phyloP scores from a whole-genome alignment of 2,888 invertebrate genomes.

The Drosophila aldrichi region DNA sequence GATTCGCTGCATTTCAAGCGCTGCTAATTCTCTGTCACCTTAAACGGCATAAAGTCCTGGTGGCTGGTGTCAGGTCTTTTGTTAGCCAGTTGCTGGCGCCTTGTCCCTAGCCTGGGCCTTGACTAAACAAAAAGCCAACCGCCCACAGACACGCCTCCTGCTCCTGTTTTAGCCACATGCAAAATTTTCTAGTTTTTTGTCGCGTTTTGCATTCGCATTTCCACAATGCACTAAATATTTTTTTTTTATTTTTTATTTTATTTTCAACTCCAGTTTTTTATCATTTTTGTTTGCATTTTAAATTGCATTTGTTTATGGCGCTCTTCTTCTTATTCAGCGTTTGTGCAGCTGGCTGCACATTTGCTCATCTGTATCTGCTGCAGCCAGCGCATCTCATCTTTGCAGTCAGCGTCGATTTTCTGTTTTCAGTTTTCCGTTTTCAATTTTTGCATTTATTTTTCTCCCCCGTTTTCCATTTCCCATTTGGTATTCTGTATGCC shows the following conservation, averaged over 20 bases:
- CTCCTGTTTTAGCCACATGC: background rate
- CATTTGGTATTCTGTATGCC: constrained; percentile 8
- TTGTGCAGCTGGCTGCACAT: constrained; percentile 26
- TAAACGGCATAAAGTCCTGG: constrained; percentile 43
- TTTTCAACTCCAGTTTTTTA: constrained; percentile 12
- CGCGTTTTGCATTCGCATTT: constrained; percentile 45
- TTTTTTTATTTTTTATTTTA: constrained; percentile 4
- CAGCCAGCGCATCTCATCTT: constrained; percentile 19
- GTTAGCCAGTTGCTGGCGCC: background rate
- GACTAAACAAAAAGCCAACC: constrained; percentile 22
- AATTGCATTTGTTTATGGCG: constrained; percentile 61
- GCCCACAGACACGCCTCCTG: background rate
- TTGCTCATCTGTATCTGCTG: constrained; percentile 28
- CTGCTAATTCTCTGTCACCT: constrained; percentile 75
- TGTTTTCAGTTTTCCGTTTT: constrained; percentile 3
- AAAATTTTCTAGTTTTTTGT: constrained; percentile 41
- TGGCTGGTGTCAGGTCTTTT: constrained; percentile 18
- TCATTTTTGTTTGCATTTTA: constrained; percentile 60
- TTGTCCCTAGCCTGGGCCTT: background rate
- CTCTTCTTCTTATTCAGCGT: constrained; percentile 6
- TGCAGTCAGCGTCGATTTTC: constrained; percentile 30
- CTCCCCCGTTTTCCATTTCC: constrained; percentile 26
- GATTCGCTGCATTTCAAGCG: constrained; percentile 33
- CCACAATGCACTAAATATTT: constrained; percentile 22
- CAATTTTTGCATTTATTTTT: background rate